A percentile compares a stretch with the other conserved stretches of the same genome.
These are phyloP conservation scores for Rhinichthys osculus DNA, from an alignment of 2,797 vertebrate species.

Conservation along the genomic window DNA sequence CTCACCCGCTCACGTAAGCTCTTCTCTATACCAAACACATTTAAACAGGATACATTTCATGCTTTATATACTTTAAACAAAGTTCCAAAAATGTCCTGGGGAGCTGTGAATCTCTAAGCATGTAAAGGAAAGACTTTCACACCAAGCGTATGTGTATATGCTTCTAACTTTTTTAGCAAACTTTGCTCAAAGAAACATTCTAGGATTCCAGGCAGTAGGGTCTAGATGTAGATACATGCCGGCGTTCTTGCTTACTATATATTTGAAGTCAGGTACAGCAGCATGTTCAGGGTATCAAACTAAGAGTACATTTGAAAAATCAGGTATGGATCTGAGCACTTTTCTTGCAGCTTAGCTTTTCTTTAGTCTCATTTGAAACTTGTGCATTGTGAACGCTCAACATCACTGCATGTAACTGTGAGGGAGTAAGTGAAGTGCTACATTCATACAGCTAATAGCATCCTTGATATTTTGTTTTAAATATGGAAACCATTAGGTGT, in stretches of 20 bases:
- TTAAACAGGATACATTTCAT: conserved; percentile 16
- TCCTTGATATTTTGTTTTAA: not conserved
- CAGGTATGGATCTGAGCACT: not conserved
- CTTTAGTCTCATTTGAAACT: not conserved
- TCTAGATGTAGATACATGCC: not conserved
- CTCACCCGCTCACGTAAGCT: not conserved
- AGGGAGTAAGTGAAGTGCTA: not conserved
- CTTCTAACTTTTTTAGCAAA: conserved; percentile 4
- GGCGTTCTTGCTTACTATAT: not conserved
- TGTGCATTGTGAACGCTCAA: not conserved
- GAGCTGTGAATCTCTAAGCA: not conserved
- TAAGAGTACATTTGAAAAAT: not conserved
- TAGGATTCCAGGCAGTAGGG: conserved; percentile 2
- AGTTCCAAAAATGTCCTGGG: conserved; percentile 25
- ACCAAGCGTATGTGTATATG: not conserved
- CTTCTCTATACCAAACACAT: conserved; percentile 11
- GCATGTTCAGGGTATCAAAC: not conserved
- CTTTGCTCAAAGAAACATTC: conserved; percentile 2
- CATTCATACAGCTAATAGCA: not conserved
- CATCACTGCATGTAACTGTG: not conserved
- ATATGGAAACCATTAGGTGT: not conserved
- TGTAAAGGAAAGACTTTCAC: not conserved
- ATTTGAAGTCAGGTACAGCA: conserved; percentile 16
- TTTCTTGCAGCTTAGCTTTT: not conserved
- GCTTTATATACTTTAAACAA: conserved; percentile 18